A percentile compares a stretch with the other conserved stretches of the same genome.
Conservation (phyloP, 2,113 vertebrate genomes). For the Podiceps cristatus region DNA sequence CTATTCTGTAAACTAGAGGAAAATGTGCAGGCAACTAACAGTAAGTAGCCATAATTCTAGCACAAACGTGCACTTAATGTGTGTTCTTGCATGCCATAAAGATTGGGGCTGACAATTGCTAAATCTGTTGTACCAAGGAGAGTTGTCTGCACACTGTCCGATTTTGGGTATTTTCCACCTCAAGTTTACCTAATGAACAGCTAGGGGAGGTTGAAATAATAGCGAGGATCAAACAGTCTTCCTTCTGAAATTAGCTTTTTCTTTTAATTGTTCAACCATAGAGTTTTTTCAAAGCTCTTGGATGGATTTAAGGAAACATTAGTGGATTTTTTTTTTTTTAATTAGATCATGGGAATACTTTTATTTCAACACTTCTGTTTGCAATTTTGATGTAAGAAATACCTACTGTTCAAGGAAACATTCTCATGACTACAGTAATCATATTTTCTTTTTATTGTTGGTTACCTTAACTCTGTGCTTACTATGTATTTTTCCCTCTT, state of each 20-base stretch:
- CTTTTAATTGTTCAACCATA: background rate
- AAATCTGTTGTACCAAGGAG: background rate
- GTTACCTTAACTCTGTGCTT: background rate
- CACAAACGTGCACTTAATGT: background rate
- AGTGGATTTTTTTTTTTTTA: background rate
- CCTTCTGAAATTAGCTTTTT: background rate
- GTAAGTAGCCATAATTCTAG: slow-evolving; percentile 79
- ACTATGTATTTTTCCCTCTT: background rate
- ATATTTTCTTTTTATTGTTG: background rate
- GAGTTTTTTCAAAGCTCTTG: background rate
- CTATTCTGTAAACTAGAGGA: slow-evolving; percentile 93
- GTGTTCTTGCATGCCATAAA: background rate
- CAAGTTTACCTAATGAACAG: background rate
- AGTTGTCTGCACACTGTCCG: background rate
- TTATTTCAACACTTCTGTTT: background rate
- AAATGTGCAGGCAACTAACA: slow-evolving; percentile 95
- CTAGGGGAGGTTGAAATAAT: background rate
- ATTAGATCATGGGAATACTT: background rate
- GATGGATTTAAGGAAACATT: background rate
- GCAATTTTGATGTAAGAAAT: background rate
- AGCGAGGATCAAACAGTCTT: background rate
- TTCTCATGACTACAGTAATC: background rate
- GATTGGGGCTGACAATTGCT: background rate
- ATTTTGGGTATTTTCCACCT: background rate
- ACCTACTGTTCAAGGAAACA: background rate